A percentile compares a stretch with the other conserved stretches of the same genome.
Evolutionary conservation across 2,797 vertebrate species (phyloP).

Genomic region (Sardinella longiceps): DNA sequence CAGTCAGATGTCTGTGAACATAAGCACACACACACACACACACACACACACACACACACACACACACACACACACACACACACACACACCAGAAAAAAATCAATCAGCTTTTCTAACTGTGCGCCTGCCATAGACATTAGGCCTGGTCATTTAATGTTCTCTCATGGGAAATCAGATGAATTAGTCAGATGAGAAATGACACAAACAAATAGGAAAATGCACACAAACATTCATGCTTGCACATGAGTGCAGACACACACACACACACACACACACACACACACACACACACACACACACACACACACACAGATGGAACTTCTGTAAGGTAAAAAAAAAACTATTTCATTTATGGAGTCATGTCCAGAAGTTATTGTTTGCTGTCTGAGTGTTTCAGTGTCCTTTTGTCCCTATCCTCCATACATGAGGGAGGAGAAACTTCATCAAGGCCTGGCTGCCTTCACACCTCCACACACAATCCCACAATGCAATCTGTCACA

Average conservation of each 20-base stretch:
- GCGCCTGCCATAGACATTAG: not conserved
- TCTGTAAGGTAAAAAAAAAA: not conserved
- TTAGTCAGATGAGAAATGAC: not conserved
- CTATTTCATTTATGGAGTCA: not conserved
- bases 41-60: not conserved
- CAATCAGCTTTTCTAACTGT: not conserved
- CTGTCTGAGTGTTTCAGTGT: too few species aligned
- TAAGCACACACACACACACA: not conserved
- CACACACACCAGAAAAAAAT: not conserved
- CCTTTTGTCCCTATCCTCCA: not conserved
- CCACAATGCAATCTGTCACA: slow-evolving; percentile 15
- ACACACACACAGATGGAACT: not conserved
- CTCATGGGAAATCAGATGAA: not conserved
- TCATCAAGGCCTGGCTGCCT: not conserved
- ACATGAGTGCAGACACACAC: not conserved
- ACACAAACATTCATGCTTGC: not conserved
- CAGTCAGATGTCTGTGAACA: not conserved
- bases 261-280: not conserved
- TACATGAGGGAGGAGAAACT: not conserved
- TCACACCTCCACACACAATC: slow-evolving; percentile 1
- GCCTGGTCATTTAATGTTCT: not conserved
- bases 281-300: not conserved
- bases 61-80: not conserved
- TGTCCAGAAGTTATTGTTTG: not conserved
- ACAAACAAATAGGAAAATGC: not conserved